A percentile compares a stretch with the other conserved stretches of the same genome.
These are phyloP conservation scores for Pseudopodoces humilis DNA, from an alignment of 2,113 vertebrate species.

Conservation along the genomic window DNA sequence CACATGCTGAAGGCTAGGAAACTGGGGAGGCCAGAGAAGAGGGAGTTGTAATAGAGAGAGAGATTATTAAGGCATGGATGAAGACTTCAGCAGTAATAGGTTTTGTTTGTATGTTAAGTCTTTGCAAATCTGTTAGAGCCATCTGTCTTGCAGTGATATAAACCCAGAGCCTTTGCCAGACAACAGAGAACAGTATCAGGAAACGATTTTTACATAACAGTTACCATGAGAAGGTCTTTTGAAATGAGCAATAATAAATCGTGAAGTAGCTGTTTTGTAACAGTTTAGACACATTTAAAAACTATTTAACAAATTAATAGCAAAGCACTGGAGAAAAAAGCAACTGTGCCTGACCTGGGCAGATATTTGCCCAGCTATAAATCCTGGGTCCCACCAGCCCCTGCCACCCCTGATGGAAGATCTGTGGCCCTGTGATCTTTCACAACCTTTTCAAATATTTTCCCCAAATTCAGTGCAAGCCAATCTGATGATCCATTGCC, in stretches of 20 bases:
- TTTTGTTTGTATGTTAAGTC: slow-evolving; percentile 58
- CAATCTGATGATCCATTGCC: background rate
- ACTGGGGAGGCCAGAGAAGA: slow-evolving; percentile 32
- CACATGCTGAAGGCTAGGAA: slow-evolving; percentile 34
- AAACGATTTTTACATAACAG: slow-evolving; percentile 66
- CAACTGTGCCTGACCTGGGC: background rate
- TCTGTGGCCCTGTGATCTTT: accelerated
- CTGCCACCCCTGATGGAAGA: background rate
- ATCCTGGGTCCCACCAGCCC: background rate
- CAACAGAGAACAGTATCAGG: slow-evolving; percentile 58
- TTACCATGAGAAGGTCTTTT: slow-evolving; percentile 56
- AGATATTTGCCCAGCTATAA: background rate
- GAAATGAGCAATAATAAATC: slow-evolving; percentile 58
- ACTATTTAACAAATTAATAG: slow-evolving; percentile 25
- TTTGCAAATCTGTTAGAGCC: slow-evolving; percentile 62
- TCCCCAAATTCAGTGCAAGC: background rate
- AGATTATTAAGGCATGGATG: slow-evolving; percentile 60
- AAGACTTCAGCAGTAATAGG: slow-evolving; percentile 59
- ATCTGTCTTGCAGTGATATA: slow-evolving; percentile 66
- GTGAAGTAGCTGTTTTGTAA: slow-evolving; percentile 50
- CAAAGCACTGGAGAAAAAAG: background rate
- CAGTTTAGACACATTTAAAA: slow-evolving; percentile 27
- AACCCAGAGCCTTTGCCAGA: slow-evolving; percentile 56
- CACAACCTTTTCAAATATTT: background rate
- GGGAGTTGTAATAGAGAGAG: slow-evolving; percentile 44